These are phyloP conservation scores for Trachymyrmex cornetzi DNA, from an alignment of 1,140 invertebrate genomes.

Conservation along the genomic window DNA sequence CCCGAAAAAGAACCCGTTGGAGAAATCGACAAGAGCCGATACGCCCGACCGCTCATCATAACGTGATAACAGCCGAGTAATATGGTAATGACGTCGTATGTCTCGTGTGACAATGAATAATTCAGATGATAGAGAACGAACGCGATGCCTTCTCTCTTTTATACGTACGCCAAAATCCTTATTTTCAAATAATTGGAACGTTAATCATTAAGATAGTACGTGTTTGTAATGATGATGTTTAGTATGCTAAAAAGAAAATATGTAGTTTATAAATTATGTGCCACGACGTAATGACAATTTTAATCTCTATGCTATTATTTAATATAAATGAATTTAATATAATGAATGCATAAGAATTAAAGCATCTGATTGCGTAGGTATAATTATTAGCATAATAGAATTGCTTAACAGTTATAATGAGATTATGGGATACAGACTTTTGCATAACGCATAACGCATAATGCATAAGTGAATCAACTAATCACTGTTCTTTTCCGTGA, in stretches of 20 bases:
- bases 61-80: constrained; percentile 34
- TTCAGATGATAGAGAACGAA: not conserved
- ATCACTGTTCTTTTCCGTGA: too few species aligned
- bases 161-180: not conserved
- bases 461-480: too few species aligned
- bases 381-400: not conserved
- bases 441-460: too few species aligned
- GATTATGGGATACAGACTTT: not conserved
- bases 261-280: not conserved
- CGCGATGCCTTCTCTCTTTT: not conserved
- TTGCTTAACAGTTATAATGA: not conserved
- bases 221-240: not conserved
- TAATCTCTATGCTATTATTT: not conserved
- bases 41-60: not conserved
- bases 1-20: not conserved
- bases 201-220: not conserved
- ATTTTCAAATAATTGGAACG: too few species aligned
- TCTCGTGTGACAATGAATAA: not conserved
- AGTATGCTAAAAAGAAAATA: not conserved
- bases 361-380: not conserved
- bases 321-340: not conserved
- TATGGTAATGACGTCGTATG: constrained; percentile 2
- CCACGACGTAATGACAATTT: not conserved
- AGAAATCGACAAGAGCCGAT: not conserved
- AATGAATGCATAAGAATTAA: not conserved